A percentile compares a stretch with the other conserved stretches of the same genome.
Evolutionary conservation across 2,113 vertebrate genomes (phyloP).

Genomic region (Chaetodon auriga): DNA sequence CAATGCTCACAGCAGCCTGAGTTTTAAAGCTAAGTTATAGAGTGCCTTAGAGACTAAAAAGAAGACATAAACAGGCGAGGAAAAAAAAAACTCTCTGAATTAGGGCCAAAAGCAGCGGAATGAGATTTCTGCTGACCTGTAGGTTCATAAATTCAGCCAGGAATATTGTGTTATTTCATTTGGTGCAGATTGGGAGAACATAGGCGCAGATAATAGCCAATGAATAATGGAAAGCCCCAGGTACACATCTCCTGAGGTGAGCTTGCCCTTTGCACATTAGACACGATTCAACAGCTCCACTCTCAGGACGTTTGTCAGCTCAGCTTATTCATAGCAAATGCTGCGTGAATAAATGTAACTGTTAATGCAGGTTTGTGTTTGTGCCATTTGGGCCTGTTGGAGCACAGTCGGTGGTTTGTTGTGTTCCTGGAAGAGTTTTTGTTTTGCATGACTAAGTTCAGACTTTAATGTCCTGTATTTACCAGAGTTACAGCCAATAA

Average conservation of each 20-base stretch:
- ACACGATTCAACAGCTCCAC: slow-evolving; percentile 53
- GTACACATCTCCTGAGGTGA: slow-evolving; percentile 29
- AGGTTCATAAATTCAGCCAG: neutral
- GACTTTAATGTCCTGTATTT: neutral
- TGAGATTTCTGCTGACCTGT: slow-evolving; percentile 15
- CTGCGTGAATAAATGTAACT: slow-evolving; percentile 51
- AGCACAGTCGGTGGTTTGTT: slow-evolving; percentile 8
- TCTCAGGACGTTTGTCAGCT: slow-evolving; percentile 43
- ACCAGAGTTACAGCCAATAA: neutral
- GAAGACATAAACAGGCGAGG: neutral
- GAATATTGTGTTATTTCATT: slow-evolving; percentile 36
- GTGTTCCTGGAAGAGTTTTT: slow-evolving; percentile 3
- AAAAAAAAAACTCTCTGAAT: neutral
- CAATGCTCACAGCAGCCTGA: neutral
- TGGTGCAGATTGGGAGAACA: slow-evolving; percentile 8
- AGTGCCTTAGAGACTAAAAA: neutral
- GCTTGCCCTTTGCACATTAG: slow-evolving; percentile 55
- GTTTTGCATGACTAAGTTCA: slow-evolving; percentile 9
- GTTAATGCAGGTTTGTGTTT: slow-evolving; percentile 25
- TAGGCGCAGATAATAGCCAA: slow-evolving; percentile 21
- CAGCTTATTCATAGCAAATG: slow-evolving; percentile 51
- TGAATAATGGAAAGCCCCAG: slow-evolving; percentile 25
- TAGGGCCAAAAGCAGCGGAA: neutral
- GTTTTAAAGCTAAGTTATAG: neutral
- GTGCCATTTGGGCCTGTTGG: slow-evolving; percentile 16